Base-by-base conservation (phyloP, 2,113 vertebrate genomes). In the Actenoides lindsayi region DNA sequence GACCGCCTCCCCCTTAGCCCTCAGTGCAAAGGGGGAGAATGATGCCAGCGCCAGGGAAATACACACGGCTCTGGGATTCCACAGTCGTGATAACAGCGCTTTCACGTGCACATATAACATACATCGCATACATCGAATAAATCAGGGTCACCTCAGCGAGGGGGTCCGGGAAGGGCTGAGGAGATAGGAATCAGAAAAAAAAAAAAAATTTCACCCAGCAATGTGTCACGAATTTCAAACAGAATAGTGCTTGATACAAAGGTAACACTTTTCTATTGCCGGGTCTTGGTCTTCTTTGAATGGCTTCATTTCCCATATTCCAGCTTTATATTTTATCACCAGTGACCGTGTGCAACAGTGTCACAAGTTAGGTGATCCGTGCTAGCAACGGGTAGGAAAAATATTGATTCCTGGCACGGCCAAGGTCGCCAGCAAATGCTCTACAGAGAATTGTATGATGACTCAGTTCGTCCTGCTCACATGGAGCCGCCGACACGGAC, bases 391-490 rank as follows among this genome's bases (percentile, higher is more conserved):
- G 44, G 18, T 24, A 69, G 64, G 33, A 24, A 39, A 63, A 71
- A 9, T 48, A 68, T 37, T 2, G 20, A 5, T 56, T 64, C 9
- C 20, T 37, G 44, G 28, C 50, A 21, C 1, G 3, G 59, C 33
- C 48, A 59, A 51, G 28, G 25, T 41, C 3, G 3, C 37, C 67
- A 4, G 3, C 48, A 51, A 63, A 70, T 0, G 0, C 25, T 65
- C 59, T 53, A 7, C 44, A 73, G 70, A 0, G 16, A 24, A n/a
- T 9, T 62, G n/a, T 0, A 4, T 1, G 2, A 3, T 0, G 2
- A 27, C 33, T 62, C 41, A 3, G 18, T 48, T 46, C 7, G 62
- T n/a, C 13, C 64, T 4, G 3, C 7, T 59, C 33, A 0, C 35
- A 13, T 0, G 5, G 54, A 77, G 64, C 46, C 54, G 73, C 17